A percentile compares a stretch with the other conserved stretches of the same genome.
Conservation (phyloP, 2,113 vertebrate species). For the Smithornis capensis region DNA sequence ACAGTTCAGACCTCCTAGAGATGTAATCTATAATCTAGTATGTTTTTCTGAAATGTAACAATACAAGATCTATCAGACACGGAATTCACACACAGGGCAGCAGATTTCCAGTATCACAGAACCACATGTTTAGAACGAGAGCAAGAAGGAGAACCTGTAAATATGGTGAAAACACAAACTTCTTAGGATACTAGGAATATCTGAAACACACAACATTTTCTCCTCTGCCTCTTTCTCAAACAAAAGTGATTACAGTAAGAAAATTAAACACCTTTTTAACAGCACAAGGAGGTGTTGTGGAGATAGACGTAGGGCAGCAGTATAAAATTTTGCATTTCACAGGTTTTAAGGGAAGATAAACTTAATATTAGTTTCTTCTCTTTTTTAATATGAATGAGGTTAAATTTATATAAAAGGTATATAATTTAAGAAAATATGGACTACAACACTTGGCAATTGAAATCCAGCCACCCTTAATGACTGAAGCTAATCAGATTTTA, state of each 20-base stretch:
- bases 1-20: neutral
- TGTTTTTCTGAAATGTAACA: neutral
- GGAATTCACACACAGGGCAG: neutral
- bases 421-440: neutral
- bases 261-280: neutral
- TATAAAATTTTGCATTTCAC: neutral
- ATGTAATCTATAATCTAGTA: neutral
- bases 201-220: neutral
- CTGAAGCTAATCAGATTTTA: slow-evolving; percentile 44
- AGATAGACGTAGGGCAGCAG: neutral
- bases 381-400: neutral
- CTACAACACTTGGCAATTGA: neutral
- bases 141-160: neutral
- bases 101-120: neutral
- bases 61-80: neutral
- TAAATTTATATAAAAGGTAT: neutral
- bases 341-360: neutral
- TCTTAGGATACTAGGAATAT: slow-evolving; percentile 3
- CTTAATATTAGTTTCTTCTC: neutral
- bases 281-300: neutral
- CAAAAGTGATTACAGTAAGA: slow-evolving; percentile 15
- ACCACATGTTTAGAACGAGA: neutral
- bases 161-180: slow-evolving; percentile 16
- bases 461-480: slow-evolving; percentile 41
- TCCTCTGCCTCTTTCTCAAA: neutral